phyloP scores from a whole-genome alignment of 2,113 vertebrate genomes.

The Ovibos moschatus region DNA sequence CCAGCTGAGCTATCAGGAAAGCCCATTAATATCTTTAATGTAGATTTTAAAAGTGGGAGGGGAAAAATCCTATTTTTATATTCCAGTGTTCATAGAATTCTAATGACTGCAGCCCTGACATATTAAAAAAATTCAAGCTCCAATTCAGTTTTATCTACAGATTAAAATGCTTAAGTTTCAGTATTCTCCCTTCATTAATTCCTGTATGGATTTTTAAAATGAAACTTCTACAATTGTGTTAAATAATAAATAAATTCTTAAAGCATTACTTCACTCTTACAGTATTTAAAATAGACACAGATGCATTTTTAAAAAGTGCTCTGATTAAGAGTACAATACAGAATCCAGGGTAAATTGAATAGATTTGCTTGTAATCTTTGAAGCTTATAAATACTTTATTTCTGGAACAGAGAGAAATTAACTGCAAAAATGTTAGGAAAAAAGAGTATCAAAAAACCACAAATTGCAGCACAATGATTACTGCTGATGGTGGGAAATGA shows the following conservation, averaged over 20 bases:
- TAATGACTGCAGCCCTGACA: not conserved
- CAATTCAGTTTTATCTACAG: not conserved
- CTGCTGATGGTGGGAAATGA: not conserved
- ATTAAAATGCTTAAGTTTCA: not conserved
- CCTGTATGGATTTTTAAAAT: not conserved
- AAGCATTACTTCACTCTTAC: not conserved
- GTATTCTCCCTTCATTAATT: not conserved
- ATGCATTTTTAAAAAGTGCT: not conserved
- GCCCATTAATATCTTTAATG: not conserved
- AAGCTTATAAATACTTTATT: not conserved
- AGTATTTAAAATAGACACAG: constrained; percentile 3
- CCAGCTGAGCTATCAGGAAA: not conserved
- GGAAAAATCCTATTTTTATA: not conserved
- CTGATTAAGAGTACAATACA: not conserved
- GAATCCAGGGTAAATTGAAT: not conserved
- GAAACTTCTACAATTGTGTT: not conserved
- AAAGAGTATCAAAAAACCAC: not conserved
- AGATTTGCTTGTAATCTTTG: not conserved
- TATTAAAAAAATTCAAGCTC: not conserved
- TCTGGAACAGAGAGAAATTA: not conserved
- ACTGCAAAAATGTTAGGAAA: not conserved
- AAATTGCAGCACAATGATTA: not conserved
- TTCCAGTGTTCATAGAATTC: not conserved
- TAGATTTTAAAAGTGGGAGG: not conserved
- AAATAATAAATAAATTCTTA: not conserved